Evolutionary conservation across 2,797 vertebrate species (phyloP).

Genomic region (Phalloptychus januarius): DNA sequence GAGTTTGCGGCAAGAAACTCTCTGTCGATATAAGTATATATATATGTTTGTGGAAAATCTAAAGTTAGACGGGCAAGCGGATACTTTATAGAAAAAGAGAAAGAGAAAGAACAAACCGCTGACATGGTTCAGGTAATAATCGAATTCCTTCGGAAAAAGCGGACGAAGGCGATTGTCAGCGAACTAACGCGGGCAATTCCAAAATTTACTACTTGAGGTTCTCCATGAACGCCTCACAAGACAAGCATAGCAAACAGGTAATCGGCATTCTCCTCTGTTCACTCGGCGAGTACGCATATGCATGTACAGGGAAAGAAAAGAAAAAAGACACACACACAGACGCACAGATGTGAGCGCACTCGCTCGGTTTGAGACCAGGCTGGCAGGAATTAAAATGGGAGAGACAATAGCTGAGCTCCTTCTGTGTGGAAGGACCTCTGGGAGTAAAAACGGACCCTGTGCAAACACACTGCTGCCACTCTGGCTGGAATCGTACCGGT

Average conservation of each 20-base stretch:
- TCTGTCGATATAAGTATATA: too few species aligned
- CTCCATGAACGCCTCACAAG: constrained; percentile 60
- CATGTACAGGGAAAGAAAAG: background rate
- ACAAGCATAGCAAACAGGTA: constrained; percentile 75
- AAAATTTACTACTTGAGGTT: constrained; percentile 37
- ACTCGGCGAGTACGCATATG: constrained; percentile 11
- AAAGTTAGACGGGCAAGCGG: background rate
- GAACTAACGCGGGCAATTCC: constrained; percentile 51
- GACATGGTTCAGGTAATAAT: constrained; percentile 15
- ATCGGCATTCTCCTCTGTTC: constrained; percentile 39
- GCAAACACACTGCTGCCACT: constrained; percentile 63
- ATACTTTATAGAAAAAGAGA: too few species aligned
- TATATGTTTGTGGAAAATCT: background rate
- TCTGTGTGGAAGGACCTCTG: constrained; percentile 57
- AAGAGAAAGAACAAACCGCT: background rate
- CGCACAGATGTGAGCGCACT: constrained; percentile 55
- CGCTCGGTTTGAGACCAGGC: constrained; percentile 49
- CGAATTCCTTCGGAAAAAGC: constrained; percentile 31
- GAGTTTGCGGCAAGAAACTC: background rate
- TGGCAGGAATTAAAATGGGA: constrained; percentile 60
- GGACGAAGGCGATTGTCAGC: constrained; percentile 43
- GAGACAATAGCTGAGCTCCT: constrained; percentile 61
- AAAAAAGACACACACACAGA: constrained; percentile 18
- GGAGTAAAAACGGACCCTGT: constrained; percentile 43
- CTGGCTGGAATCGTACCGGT: constrained; percentile 9